Evolutionary conservation across 1,140 invertebrate genomes (phyloP), one percentile per base, ranked within the genome.

Genomic region (Drosophila bocqueti): DNA sequence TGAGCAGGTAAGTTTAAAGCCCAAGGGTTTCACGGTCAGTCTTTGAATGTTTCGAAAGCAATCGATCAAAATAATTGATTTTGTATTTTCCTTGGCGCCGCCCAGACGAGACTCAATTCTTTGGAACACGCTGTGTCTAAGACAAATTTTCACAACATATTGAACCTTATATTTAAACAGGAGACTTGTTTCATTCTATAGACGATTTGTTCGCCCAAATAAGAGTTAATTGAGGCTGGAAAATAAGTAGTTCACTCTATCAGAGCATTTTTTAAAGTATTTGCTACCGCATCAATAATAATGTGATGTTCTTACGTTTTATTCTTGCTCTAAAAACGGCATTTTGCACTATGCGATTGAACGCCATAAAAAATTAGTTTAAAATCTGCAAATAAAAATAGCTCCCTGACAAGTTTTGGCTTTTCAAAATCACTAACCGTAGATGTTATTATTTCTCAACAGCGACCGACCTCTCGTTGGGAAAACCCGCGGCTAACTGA

Each of bases 31-130:
- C 21, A 58, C n/a, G 13, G 36, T 52, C n/a, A n/a, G 21, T 34
- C 24, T 73, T 40, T 58, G 15, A 61, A 8, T n/a, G 24, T 47
- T 58, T 46, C 5, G 5, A 24, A 52, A 24, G 29, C 36, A 66
- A 85, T 81, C 82, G 42, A 81, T 81, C 60, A 50, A 47, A 49
- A 64, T 45, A 63, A 78, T 75, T 69, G 45, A 58, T 66, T 63
- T 64, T 79, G 10, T 31, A 34, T 68, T 64, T 49, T 26, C n/a
- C n/a, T 15, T 24, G 79, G 67, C 74, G 80, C 67, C 80, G 24
- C 7, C 8, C 16, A 42, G 76, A n/a, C 75, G 60, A 21, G 31
- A 11, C 36, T 55, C 15, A 16, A 55, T 54, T 54, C 50, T 54
- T 34, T 3, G n/a, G n/a, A 2, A 18, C 5, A 3, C 10, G 4